Evolutionary conservation across 2,888 invertebrate species (phyloP), one percentile per base, ranked within the genome.

Genomic region (Odontomyia ornata): DNA sequence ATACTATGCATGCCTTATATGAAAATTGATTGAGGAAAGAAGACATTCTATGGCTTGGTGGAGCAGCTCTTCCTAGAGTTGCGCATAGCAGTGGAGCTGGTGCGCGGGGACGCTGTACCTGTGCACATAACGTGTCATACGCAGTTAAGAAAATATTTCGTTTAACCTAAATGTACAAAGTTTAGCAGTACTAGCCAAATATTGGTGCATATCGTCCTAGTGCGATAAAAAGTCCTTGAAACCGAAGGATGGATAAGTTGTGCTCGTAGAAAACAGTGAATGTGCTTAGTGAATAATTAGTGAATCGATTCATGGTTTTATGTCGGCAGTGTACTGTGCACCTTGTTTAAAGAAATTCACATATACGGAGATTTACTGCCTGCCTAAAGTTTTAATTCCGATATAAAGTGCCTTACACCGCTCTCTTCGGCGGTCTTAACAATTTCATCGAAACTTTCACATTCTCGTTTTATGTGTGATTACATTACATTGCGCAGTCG

Each of bases 391-490:
- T 60, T 60, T 23, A 60, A 52, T 13, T 13, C 25, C 25, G 13
- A 52, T 52, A 52, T 52, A 52, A 52, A 18, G 11, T 60, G 21
- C 60, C 7, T 25, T 11, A 15, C 23, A 4, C 60, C 60, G 60
- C 23, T 60, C 25, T 60, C 60, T 60, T 7, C 5, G 7, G 25
- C 60, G 25, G 7, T 13, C 60, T 4, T n/a, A 27, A 30, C 23
- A 27, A 46, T 67, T 75, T 75, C 69, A 60, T 77, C 69, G 64
- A 64, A 60, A 69, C 77, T 69, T 62, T 73, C 75, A 75, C 77
- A 75, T 77, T 75, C 73, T 69, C 75, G 73, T 75, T 47, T n/a
- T 73, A 46, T 43, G 60, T 64, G 71, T 62, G 67, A 71, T 71
- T 71, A 71, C 71, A 71, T 71, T 67, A 46, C 67, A 46, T 46